A percentile compares a stretch with the other conserved stretches of the same genome.
Evolutionary conservation across 2,797 vertebrate species (phyloP).

Genomic region (Balearica regulorum): DNA sequence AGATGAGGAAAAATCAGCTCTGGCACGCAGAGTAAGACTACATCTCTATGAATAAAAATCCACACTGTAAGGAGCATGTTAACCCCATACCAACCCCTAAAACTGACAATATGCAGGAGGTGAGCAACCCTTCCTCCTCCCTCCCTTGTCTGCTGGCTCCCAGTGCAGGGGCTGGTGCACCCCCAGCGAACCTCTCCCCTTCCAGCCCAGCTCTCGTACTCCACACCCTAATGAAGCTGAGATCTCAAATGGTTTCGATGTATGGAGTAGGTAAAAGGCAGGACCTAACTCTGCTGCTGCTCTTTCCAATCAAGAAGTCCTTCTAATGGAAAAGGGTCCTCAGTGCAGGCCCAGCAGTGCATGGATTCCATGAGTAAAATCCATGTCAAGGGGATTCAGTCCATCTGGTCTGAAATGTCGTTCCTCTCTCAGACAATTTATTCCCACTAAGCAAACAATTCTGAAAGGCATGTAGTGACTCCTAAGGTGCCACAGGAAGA

Average conservation of each 20-base stretch:
- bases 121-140: not conserved
- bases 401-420: rapidly evolving
- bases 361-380: not conserved
- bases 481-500: not conserved
- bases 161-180: not conserved
- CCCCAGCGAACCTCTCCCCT: rapidly evolving
- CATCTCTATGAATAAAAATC: not conserved
- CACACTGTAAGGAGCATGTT: not conserved
- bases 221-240: not conserved
- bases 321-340: not conserved
- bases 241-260: rapidly evolving
- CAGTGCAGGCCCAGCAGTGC: not conserved
- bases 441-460: not conserved
- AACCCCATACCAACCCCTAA: not conserved
- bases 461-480: not conserved
- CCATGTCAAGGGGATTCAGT: not conserved
- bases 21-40: not conserved
- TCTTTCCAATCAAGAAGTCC: not conserved
- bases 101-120: not conserved
- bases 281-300: not conserved
- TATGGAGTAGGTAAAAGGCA: not conserved
- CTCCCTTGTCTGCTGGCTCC: not conserved
- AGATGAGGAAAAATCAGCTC: not conserved
- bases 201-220: not conserved
- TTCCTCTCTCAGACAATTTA: not conserved